A percentile compares a stretch with the other conserved stretches of the same genome.
Conservation (phyloP, 2,797 vertebrate genomes). For the Crocodylus rhombifer region DNA sequence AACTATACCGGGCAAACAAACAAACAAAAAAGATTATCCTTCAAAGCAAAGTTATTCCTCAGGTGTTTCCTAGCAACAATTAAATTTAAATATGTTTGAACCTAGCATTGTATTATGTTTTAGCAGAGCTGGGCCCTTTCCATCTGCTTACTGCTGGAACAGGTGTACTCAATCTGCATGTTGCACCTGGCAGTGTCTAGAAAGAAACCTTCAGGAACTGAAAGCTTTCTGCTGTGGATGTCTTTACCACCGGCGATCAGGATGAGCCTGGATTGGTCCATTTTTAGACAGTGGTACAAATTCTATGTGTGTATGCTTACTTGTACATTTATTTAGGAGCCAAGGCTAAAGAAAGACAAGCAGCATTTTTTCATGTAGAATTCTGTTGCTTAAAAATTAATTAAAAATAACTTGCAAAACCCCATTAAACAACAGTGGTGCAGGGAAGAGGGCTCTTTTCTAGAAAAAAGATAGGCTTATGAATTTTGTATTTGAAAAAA, state of each 20-base stretch:
- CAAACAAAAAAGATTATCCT: no score
- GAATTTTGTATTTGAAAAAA: not conserved
- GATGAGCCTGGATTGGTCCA: not conserved
- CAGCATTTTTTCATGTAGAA: accelerated
- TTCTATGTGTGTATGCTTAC: accelerated
- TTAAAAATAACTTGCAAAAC: not conserved
- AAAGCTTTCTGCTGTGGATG: not conserved
- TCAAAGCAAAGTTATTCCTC: no score
- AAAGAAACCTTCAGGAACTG: not conserved
- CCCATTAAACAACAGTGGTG: not conserved
- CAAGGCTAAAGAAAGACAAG: not conserved
- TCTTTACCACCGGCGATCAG: not conserved
- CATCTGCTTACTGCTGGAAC: not conserved
- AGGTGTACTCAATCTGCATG: not conserved
- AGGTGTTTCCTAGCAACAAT: no score
- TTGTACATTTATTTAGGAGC: not conserved
- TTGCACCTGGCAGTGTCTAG: not conserved
- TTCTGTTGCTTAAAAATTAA: not conserved
- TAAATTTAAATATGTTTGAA: not conserved
- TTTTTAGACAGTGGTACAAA: not conserved
- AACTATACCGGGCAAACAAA: no score
- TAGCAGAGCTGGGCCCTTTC: not conserved
- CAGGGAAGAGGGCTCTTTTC: not conserved
- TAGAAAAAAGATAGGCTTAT: not conserved
- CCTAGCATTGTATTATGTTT: not conserved